phyloP scores from a whole-genome alignment of 1,140 invertebrate species.

The Hestina assimilis region DNA sequence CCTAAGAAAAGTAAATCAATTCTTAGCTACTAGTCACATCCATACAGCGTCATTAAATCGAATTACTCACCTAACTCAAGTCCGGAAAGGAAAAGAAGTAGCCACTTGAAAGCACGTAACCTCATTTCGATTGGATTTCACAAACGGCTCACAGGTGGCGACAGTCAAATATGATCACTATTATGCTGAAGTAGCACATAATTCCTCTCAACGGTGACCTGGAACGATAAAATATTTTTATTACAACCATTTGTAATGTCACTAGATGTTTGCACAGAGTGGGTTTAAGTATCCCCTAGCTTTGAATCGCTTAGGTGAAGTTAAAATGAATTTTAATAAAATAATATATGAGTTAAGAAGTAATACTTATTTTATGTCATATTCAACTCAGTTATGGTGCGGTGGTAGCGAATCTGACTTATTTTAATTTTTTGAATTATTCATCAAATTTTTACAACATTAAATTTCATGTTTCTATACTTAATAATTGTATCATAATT shows the following conservation, averaged over 20 bases:
- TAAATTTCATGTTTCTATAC: no score
- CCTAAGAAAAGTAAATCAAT: no score
- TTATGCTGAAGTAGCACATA: constrained; percentile 63
- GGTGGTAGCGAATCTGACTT: no score
- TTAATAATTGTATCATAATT: no score
- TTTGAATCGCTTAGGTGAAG: neutral
- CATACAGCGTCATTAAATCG: neutral
- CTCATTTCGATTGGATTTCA: constrained; percentile 40
- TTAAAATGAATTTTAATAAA: no score
- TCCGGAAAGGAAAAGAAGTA: constrained; percentile 35
- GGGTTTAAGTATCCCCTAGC: neutral
- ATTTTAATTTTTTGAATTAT: no score
- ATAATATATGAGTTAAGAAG: no score
- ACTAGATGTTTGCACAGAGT: neutral
- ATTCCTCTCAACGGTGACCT: constrained; percentile 33
- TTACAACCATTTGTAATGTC: constrained; percentile 16
- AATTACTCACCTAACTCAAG: constrained; percentile 42
- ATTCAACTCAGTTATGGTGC: no score
- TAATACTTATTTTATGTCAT: no score
- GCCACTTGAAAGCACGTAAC: constrained; percentile 35
- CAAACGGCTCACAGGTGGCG: constrained; percentile 37
- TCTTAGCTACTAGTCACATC: no score
- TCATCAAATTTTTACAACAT: no score
- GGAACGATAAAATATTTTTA: constrained; percentile 34
- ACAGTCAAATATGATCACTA: constrained; percentile 60